Evolutionary conservation across 2,797 vertebrate genomes (phyloP).

Genomic region (Pteropus rufus): DNA sequence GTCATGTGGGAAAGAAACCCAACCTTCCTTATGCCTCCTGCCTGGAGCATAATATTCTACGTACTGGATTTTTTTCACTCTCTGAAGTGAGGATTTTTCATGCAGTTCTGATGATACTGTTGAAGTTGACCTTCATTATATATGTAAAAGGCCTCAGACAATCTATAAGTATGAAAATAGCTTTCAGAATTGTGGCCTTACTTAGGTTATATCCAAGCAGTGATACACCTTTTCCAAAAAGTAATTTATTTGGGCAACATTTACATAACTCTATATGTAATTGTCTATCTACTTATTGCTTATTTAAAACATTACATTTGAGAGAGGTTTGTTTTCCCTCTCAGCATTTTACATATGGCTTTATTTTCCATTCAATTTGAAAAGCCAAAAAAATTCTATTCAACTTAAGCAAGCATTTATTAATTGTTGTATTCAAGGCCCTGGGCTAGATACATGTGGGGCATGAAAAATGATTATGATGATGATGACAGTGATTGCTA

Average conservation of each 20-base stretch:
- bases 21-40: neutral
- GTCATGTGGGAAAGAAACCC: neutral
- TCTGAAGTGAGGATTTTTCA: neutral
- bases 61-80: neutral
- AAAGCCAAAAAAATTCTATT: neutral
- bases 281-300: neutral
- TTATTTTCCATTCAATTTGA: slow-evolving; percentile 11
- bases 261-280: neutral
- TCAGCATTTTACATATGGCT: neutral
- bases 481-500: neutral
- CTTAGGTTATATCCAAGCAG: neutral
- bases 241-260: neutral
- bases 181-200: neutral
- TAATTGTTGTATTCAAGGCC: neutral
- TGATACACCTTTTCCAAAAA: neutral
- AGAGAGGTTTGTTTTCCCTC: neutral
- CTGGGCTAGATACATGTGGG: neutral
- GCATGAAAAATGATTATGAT: neutral
- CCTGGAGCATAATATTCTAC: neutral
- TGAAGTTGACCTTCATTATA: neutral
- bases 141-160: neutral
- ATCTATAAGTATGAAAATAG: neutral
- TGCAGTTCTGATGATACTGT: neutral
- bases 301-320: slow-evolving; percentile 8
- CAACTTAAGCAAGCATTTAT: slow-evolving; percentile 9